Evolutionary conservation across 2,888 invertebrate genomes (phyloP), one percentile per base, ranked within the genome.

Genomic region (Caenorhabditis angaria): DNA sequence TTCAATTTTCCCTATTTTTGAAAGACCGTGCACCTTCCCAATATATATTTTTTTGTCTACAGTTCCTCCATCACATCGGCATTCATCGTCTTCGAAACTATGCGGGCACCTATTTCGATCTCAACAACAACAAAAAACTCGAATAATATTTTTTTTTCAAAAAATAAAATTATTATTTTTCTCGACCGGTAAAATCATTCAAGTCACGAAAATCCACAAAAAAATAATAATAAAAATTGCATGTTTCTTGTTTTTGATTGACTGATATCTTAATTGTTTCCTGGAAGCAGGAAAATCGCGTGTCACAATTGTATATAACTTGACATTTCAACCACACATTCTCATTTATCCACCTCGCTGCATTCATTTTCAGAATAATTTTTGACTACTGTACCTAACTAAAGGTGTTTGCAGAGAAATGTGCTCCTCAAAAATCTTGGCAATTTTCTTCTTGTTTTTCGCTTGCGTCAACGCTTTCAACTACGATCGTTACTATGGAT

Each of bases 21-120:
- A 8, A 32, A 50, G 27, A 6, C 51, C n/a, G n/a, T n/a, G n/a
- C n/a, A n/a, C n/a, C n/a, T n/a, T n/a, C n/a, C n/a, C n/a, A n/a
- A n/a, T n/a, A n/a, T 10, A 51, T 8, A 24, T 24, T 4, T 24
- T 3, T 24, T 54, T 51, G 24, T 32, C 74, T 79, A 55, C 72
- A 78, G 81, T 76, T 81, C 47, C 59, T 81, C 14, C 71, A 77
- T 41, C 77, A 80, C 41, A 66, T 80, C 55, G 81, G 81, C 24
- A 67, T 74, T 59, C 80, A 73, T 51, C 74, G 74, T 58, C 50
- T 80, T 35, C 61, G 65, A 24, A 58, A 70, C 12, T 69, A 65
- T 20, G 78, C 78, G 63, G 68, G 61, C 25, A 73, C 56, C 25
- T 65, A 75, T 28, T 65, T 78, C 32, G 72, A 73, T 78, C 75